These are phyloP conservation scores for Himalopsyche anomala DNA, from an alignment of 2,888 invertebrate genomes.

Conservation along the genomic window DNA sequence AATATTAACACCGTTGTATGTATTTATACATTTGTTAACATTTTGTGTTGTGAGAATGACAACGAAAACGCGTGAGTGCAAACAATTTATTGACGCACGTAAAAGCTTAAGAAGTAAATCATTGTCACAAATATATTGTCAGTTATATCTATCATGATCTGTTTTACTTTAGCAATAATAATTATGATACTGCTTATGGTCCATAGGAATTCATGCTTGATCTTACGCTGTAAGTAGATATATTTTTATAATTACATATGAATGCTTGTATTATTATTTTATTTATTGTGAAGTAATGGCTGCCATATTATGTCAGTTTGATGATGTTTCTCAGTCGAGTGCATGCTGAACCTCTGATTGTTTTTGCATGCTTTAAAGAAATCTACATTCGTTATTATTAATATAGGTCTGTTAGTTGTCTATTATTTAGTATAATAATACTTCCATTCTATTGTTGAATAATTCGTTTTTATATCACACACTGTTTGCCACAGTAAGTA, in stretches of 20 bases:
- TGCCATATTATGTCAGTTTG: neutral
- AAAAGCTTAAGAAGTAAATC: slow-evolving; percentile 11
- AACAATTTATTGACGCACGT: slow-evolving; percentile 7
- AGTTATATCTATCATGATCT: neutral
- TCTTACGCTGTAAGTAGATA: slow-evolving; percentile 10
- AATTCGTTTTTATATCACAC: no score
- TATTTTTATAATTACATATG: neutral
- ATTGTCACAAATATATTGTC: neutral
- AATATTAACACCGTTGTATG: no score
- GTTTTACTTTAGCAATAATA: neutral
- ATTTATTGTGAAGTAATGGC: neutral
- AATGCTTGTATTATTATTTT: slow-evolving; percentile 27
- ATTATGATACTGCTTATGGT: slow-evolving; percentile 6
- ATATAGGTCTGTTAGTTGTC: no score
- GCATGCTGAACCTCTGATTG: neutral
- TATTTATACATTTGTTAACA: no score
- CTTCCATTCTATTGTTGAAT: no score
- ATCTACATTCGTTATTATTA: neutral
- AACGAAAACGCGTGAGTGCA: slow-evolving; percentile 16
- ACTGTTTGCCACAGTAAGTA: no score
- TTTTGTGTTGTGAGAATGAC: no score
- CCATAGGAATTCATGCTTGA: slow-evolving; percentile 32
- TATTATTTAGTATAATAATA: no score
- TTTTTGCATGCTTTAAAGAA: neutral
- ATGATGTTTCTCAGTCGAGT: neutral